phyloP scores from a whole-genome alignment of 1,140 invertebrate species.

The Diabrotica undecimpunctata region DNA sequence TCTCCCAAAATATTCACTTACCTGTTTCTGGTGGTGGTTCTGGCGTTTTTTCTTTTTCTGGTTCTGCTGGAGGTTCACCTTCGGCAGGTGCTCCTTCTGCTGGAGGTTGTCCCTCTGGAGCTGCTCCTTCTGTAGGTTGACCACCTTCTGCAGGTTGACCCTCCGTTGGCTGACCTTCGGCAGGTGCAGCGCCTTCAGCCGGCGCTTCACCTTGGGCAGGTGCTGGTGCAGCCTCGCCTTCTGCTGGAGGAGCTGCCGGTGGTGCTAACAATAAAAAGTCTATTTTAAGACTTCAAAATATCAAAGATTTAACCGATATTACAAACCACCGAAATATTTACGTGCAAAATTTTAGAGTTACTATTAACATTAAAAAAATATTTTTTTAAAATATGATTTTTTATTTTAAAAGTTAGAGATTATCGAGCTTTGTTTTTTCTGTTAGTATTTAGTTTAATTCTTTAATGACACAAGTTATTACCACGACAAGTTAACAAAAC shows the following conservation, averaged over 20 bases:
- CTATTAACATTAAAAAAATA: too few species aligned
- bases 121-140: conserved; percentile 33
- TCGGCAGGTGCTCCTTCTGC: conserved; percentile 51
- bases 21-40: conserved; percentile 20
- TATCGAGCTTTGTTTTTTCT: too few species aligned
- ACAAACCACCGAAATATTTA: too few species aligned
- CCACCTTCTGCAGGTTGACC: conserved; percentile 34
- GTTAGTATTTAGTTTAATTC: too few species aligned
- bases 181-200: conserved; percentile 17
- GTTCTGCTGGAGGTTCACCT: conserved; percentile 45
- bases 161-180: conserved; percentile 34
- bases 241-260: background rate
- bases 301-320: too few species aligned
- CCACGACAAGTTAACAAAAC: too few species aligned
- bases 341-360: too few species aligned
- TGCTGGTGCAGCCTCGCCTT: conserved; percentile 7
- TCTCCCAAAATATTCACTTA: background rate
- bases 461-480: too few species aligned
- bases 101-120: conserved; percentile 24
- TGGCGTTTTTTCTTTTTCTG: conserved; percentile 16
- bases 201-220: conserved; percentile 17
- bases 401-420: too few species aligned
- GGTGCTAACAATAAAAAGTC: background rate
- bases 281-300: too few species aligned
- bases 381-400: too few species aligned